Evolutionary conservation across 2,888 invertebrate genomes (phyloP).

Genomic region (Lepetodrilus schrolli): DNA sequence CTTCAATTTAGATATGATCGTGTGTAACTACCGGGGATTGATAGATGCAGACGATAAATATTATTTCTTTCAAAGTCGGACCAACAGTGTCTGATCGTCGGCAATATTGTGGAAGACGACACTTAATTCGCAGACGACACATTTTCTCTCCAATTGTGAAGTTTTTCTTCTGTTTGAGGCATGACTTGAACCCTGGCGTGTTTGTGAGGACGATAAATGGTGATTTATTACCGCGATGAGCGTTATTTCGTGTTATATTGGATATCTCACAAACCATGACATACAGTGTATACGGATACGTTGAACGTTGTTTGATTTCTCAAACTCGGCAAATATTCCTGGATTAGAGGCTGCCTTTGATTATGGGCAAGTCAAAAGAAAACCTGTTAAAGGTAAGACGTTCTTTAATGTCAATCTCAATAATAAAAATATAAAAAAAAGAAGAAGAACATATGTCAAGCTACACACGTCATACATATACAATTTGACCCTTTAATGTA

Average conservation of each 20-base stretch:
- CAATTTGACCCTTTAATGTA: not conserved
- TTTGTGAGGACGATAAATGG: not conserved
- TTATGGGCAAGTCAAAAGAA: conserved; percentile 8
- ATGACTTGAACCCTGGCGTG: not conserved
- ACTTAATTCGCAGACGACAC: not conserved
- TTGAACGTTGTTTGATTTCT: not conserved
- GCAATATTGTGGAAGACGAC: too few relatives aligned
- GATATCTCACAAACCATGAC: not conserved
- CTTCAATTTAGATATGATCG: conserved; percentile 15
- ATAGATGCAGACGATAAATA: conserved; percentile 25
- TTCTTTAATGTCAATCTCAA: not conserved
- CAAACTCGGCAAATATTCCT: not conserved
- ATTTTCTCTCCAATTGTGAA: not conserved
- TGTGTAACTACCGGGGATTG: not conserved
- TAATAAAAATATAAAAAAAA: too few relatives aligned
- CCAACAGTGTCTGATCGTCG: not conserved
- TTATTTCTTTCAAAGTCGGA: not conserved
- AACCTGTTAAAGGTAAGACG: conserved; percentile 15
- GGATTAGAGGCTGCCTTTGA: not conserved
- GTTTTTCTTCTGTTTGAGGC: not conserved
- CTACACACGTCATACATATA: not conserved
- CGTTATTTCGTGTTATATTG: not conserved
- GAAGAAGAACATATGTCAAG: too few relatives aligned
- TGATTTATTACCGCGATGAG: not conserved
- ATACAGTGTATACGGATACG: not conserved